A percentile compares a stretch with the other conserved stretches of the same genome.
Conservation (phyloP, 2,888 invertebrate species). For the Cerceris ruficornis region DNA sequence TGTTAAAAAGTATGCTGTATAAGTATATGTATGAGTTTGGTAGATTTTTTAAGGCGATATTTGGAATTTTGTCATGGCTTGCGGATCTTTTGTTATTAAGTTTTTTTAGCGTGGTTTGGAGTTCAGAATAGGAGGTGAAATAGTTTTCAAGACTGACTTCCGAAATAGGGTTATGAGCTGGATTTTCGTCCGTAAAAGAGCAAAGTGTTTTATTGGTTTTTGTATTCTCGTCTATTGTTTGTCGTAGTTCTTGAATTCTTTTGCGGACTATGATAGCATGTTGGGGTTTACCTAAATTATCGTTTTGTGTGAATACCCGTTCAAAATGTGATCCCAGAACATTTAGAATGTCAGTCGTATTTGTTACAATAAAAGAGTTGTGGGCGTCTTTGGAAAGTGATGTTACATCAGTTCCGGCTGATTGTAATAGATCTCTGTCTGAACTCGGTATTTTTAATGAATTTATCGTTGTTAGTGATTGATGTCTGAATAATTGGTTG, state of each 20-base stretch:
- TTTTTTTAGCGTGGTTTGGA: neutral
- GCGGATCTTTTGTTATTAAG: conserved; percentile 52
- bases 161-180: neutral
- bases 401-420: neutral
- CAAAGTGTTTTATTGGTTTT: neutral
- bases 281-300: neutral
- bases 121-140: neutral
- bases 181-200: neutral
- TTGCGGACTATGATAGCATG: neutral
- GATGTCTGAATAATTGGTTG: conserved; percentile 5
- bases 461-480: neutral
- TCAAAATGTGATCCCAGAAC: conserved; percentile 23
- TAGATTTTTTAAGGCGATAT: conserved; percentile 37
- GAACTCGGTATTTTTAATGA: neutral
- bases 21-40: conserved; percentile 1
- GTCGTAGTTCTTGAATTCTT: neutral
- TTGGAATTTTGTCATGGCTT: conserved; percentile 42
- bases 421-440: rapidly evolving
- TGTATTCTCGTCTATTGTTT: neutral
- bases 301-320: conserved; percentile 6
- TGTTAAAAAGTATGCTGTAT: conserved; percentile 49
- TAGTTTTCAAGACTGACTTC: neutral
- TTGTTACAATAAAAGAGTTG: neutral
- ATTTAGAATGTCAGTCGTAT: neutral
- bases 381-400: neutral